These are phyloP conservation scores for Anguilla japonica DNA, from an alignment of 2,113 vertebrate species.

Conservation along the genomic window DNA sequence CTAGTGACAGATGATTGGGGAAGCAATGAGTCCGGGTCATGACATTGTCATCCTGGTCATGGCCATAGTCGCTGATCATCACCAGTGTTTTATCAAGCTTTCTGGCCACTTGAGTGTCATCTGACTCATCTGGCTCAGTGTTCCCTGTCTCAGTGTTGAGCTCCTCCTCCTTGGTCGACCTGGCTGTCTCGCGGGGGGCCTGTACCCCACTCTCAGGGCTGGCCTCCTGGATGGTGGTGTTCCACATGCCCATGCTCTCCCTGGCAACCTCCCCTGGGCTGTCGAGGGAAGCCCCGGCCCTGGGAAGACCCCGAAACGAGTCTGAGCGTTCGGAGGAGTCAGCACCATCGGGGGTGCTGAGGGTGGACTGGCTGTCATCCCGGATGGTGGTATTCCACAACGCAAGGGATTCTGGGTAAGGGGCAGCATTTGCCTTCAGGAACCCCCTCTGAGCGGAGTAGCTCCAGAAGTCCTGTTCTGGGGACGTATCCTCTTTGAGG, in stretches of 20 bases:
- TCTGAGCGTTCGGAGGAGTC: slow-evolving; percentile 60
- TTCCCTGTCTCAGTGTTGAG: not conserved
- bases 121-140: not conserved
- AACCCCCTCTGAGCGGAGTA: slow-evolving; percentile 61
- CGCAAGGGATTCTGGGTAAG: slow-evolving; percentile 61
- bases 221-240: slow-evolving; percentile 75
- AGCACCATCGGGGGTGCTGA: slow-evolving; percentile 62
- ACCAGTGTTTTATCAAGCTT: not conserved
- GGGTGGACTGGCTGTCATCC: slow-evolving; percentile 65
- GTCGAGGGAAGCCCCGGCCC: slow-evolving; percentile 45
- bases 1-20: slow-evolving; percentile 20
- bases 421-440: slow-evolving; percentile 59
- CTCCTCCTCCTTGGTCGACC: slow-evolving; percentile 34
- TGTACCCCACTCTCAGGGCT: slow-evolving; percentile 73
- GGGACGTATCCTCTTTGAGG: slow-evolving; percentile 57
- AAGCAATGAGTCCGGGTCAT: not conserved
- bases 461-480: slow-evolving; percentile 61
- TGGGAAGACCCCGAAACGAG: slow-evolving; percentile 38
- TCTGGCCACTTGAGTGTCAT: not conserved
- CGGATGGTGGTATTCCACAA: slow-evolving; percentile 66
- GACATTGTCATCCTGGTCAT: not conserved
- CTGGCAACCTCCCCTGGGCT: slow-evolving; percentile 50
- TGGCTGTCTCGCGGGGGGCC: slow-evolving; percentile 51
- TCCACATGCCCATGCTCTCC: slow-evolving; percentile 70
- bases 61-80: not conserved